phyloP scores from a whole-genome alignment of 2,888 invertebrate genomes.

The Agriopis leucophaearia region DNA sequence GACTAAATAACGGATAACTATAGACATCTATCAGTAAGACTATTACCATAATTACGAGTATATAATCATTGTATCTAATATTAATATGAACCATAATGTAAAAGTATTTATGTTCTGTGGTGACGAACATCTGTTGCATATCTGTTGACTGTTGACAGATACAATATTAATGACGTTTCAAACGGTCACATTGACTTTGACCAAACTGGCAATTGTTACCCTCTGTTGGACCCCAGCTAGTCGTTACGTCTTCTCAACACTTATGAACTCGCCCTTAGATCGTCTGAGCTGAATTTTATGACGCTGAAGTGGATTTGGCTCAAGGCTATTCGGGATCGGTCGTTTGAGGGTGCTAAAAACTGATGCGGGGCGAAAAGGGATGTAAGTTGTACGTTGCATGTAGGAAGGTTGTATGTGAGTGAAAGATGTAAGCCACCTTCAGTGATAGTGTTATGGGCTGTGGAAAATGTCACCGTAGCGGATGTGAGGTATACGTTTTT shows the following conservation, averaged over 20 bases:
- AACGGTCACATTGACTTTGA: too few relatives aligned
- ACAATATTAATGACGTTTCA: too few relatives aligned
- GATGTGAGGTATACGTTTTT: not conserved
- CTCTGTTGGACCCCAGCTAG: not conserved
- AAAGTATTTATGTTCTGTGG: too few relatives aligned
- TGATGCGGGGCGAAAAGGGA: slow-evolving; percentile 49
- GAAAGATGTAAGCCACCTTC: slow-evolving; percentile 8
- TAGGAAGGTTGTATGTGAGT: not conserved
- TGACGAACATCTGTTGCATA: too few relatives aligned
- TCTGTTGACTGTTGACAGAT: too few relatives aligned
- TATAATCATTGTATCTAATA: too few relatives aligned
- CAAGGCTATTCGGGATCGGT: slow-evolving; percentile 63
- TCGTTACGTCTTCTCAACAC: not conserved
- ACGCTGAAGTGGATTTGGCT: slow-evolving; percentile 55
- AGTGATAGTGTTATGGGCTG: slow-evolving; percentile 40
- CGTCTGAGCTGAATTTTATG: slow-evolving; percentile 58
- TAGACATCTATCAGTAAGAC: too few relatives aligned
- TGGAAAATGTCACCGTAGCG: slow-evolving; percentile 16
- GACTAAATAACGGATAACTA: too few relatives aligned
- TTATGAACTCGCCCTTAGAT: slow-evolving; percentile 11
- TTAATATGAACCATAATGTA: too few relatives aligned
- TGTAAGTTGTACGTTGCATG: slow-evolving; percentile 12
- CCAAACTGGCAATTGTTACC: too few relatives aligned
- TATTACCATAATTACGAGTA: too few relatives aligned
- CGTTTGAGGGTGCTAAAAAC: slow-evolving; percentile 62